Percentiles rank a stretch among this genome's conserved stretches.
Conservation (phyloP, 1,140 invertebrate species). For the Lordiphosa collinella region DNA sequence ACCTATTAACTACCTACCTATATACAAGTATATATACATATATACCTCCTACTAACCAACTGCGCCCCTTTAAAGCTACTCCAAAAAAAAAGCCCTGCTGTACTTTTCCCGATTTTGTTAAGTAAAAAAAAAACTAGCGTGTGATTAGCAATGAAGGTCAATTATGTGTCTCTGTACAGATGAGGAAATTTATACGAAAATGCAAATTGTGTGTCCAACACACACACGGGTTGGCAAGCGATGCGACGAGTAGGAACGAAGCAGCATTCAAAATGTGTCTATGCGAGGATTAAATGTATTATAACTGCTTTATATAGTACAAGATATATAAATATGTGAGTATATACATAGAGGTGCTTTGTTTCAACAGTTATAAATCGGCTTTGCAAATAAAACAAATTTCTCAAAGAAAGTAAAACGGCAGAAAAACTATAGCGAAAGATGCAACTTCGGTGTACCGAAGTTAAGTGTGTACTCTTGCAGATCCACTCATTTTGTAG, state of each 20-base stretch:
- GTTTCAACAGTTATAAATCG: slow-evolving; percentile 5
- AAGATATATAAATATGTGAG: slow-evolving; percentile 26
- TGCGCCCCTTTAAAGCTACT: not conserved
- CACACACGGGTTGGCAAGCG: not conserved
- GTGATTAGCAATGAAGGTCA: slow-evolving; percentile 80
- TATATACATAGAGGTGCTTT: slow-evolving; percentile 22
- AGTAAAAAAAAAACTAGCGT: slow-evolving; percentile 61
- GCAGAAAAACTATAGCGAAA: slow-evolving; percentile 39
- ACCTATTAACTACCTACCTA: slow-evolving; percentile 32
- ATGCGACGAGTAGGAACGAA: not conserved
- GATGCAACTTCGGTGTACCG: too few species aligned
- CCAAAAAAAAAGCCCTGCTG: not conserved
- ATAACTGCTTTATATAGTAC: slow-evolving; percentile 29
- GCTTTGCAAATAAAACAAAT: slow-evolving; percentile 22
- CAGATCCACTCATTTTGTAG: too few species aligned
- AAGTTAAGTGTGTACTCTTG: too few species aligned
- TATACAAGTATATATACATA: slow-evolving; percentile 9
- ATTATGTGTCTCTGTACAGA: slow-evolving; percentile 56
- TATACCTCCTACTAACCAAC: not conserved
- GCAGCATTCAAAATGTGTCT: slow-evolving; percentile 69
- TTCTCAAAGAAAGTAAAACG: slow-evolving; percentile 73
- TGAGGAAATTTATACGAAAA: slow-evolving; percentile 47
- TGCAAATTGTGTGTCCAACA: slow-evolving; percentile 11
- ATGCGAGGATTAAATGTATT: slow-evolving; percentile 56
- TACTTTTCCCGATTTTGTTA: slow-evolving; percentile 35